Evolutionary conservation across 2,113 vertebrate species (phyloP).

Genomic region (Atherinomorus stipes): DNA sequence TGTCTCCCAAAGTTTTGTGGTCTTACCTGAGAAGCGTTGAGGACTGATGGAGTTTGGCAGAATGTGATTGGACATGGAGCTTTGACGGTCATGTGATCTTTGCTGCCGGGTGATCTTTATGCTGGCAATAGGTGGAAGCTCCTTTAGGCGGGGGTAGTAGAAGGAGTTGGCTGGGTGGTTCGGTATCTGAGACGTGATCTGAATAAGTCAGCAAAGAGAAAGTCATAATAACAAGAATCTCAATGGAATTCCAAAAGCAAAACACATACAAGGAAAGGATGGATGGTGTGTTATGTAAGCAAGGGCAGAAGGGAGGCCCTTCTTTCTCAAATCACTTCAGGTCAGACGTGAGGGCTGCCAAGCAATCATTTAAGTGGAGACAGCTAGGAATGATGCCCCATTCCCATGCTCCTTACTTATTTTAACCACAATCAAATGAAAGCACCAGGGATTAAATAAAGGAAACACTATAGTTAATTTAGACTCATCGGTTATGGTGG

Average conservation of each 20-base stretch:
- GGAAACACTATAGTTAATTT: no score
- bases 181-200: conserved; percentile 86
- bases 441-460: neutral
- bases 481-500: neutral
- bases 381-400: conserved; percentile 43
- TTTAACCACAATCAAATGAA: conserved; percentile 20
- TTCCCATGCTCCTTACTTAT: conserved; percentile 20
- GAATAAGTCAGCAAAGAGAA: conserved; percentile 23
- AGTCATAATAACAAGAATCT: conserved; percentile 31
- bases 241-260: conserved; percentile 26
- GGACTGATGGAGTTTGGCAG: conserved; percentile 77
- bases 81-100: conserved; percentile 67
- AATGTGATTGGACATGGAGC: conserved; percentile 82
- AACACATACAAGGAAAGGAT: conserved; percentile 36
- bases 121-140: conserved; percentile 82
- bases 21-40: conserved; percentile 77
- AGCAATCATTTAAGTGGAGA: conserved; percentile 51
- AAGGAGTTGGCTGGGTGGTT: conserved; percentile 87
- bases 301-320: conserved; percentile 13
- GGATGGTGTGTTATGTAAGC: conserved; percentile 35
- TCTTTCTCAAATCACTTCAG: conserved; percentile 41
- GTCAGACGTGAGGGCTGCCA: conserved; percentile 41
- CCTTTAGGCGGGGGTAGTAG: conserved; percentile 82
- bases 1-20: neutral
- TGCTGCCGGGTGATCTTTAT: conserved; percentile 75